Conservation (phyloP, 2,113 vertebrate species). For the Chelonoidis abingdonii region DNA sequence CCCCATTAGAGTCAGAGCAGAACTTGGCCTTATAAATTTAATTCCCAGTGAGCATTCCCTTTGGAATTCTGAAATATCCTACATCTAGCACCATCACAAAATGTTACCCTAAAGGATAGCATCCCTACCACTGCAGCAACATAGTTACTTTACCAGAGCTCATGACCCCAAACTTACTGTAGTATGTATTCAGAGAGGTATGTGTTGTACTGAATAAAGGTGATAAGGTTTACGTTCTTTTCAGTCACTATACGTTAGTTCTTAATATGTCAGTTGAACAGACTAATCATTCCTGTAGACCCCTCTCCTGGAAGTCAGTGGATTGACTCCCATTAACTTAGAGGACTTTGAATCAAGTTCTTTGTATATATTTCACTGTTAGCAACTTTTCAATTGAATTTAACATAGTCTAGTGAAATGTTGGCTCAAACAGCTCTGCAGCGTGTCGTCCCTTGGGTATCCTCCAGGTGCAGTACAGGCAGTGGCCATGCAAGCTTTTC, state of each 20-base stretch:
- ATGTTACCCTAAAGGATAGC: not conserved
- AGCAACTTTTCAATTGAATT: not conserved
- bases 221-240: not conserved
- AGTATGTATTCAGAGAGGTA: not conserved
- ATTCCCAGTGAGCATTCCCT: not conserved
- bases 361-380: not conserved
- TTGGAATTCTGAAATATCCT: not conserved
- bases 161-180: not conserved
- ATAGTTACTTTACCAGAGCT: not conserved
- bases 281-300: not conserved
- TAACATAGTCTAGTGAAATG: not conserved
- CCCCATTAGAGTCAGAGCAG: not conserved
- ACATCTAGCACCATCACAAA: not conserved
- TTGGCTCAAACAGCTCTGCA: not conserved
- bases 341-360: not conserved
- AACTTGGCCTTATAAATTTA: not conserved
- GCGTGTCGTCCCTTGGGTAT: not conserved
- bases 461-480: not conserved
- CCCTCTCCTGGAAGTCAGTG: not conserved
- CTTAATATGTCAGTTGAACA: not conserved
- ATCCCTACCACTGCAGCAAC: not conserved
- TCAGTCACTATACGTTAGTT: not conserved
- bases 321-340: not conserved
- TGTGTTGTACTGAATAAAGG: not conserved
- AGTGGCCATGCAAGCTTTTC: not conserved